Evolutionary conservation across 2,888 invertebrate genomes (phyloP).

Genomic region (Mechanitis messenoides): DNA sequence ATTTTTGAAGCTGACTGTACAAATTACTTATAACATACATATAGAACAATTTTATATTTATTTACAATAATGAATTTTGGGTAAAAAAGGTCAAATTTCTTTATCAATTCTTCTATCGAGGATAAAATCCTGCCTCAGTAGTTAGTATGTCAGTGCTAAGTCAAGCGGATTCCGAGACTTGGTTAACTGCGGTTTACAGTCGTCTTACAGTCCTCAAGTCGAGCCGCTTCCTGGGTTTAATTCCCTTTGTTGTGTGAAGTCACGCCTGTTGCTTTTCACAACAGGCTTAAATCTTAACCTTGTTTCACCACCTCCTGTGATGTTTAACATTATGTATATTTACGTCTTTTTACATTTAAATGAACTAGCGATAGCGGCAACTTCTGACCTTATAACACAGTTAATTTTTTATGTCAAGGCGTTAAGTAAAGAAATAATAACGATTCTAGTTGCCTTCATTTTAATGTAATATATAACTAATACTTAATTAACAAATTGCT

Average conservation of each 20-base stretch:
- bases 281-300: conserved; percentile 15
- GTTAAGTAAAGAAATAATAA: no score
- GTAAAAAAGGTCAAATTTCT: no score
- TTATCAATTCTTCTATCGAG: not conserved
- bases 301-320: conserved; percentile 1
- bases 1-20: no score
- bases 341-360: not conserved
- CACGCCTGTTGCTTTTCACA: conserved; percentile 22
- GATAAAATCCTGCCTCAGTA: conserved; percentile 12
- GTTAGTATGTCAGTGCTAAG: conserved; percentile 21
- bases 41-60: no score
- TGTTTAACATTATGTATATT: not conserved
- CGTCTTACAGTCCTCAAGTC: conserved; percentile 22
- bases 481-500: no score
- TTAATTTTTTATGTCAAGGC: not conserved
- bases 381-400: not conserved
- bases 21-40: no score
- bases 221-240: conserved; percentile 23
- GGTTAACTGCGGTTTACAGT: conserved; percentile 19
- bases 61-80: no score
- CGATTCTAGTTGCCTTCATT: no score
- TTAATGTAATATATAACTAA: no score
- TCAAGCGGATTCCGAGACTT: conserved; percentile 7
- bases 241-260: conserved; percentile 23
- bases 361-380: not conserved